Base-by-base conservation (phyloP, 2,888 invertebrate genomes). In the Bedellia somnulentella region DNA sequence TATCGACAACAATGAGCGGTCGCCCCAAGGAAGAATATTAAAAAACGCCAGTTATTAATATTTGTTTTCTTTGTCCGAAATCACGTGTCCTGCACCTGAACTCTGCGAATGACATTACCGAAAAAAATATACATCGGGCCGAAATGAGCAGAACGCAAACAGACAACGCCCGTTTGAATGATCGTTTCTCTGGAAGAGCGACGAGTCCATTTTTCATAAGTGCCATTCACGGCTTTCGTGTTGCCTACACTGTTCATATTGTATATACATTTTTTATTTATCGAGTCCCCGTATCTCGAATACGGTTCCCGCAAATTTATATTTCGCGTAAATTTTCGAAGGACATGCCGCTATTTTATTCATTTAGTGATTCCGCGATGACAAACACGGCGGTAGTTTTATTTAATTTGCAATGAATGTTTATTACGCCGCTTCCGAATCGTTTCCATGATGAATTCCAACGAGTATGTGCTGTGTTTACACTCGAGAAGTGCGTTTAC, bases 151-250 rank as follows among this genome's bases (percentile, higher is more conserved):
- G 46, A 66, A 68, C 70, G 57, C 59, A 67, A 70, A 63, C 71
- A 75, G 71, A 75, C 75, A 75, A 71, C 73, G 62, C 62, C 67
- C 57, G 73, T 73, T 71, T 75, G 75, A 75, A 75, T 75, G 75
- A 75, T 75, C 70, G 73, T 70, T 73, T 73, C 71, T 59, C 73
- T 62, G 68, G 62, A 71, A 73, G 71, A 70, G 73, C 66, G 71
- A 68, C 66, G 64, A 71, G 75, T 75, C 75, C 75, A 75, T 75
- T 75, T 75, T 75, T 75, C 75, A 75, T 71, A 66, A 75, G 75
- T 75, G 75, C 71, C 71, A 75, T 75, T 75, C 71, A 62, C 62
- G 58, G 71, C 68, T 67, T 71, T 66, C 66, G 66, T 61, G 62
- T 62, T 62, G 53, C 58, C 63, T 61, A 11, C 9, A 21, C 34